Evolutionary conservation across 2,797 vertebrate species (phyloP).

Genomic region (Muraenolepis orangiensis): DNA sequence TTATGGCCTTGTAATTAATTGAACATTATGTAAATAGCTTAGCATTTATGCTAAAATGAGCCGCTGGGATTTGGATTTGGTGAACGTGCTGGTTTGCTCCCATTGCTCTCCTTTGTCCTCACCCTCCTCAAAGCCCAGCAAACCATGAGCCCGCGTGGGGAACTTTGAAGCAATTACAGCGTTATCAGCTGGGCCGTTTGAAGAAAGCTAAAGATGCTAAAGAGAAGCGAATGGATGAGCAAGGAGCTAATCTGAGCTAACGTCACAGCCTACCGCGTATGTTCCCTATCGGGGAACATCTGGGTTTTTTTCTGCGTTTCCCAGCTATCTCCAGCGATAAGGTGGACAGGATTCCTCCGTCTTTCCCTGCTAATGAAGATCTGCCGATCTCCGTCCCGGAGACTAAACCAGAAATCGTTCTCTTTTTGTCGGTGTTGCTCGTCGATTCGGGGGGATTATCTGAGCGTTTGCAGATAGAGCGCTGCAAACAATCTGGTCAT

Average conservation of each 20-base stretch:
- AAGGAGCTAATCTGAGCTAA: background rate
- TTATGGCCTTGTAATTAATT: slow-evolving; percentile 3
- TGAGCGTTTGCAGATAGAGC: background rate
- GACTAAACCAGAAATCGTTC: background rate
- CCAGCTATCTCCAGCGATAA: background rate
- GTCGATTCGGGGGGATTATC: background rate
- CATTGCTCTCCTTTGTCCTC: slow-evolving; percentile 4
- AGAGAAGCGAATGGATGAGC: slow-evolving; percentile 4
- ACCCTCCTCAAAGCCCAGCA: background rate
- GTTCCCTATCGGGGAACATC: background rate
- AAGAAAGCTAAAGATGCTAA: slow-evolving; percentile 20
- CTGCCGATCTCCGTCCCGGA: background rate
- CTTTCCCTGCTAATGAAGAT: background rate
- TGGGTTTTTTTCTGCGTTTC: background rate
- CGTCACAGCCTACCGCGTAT: background rate
- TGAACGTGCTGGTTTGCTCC: slow-evolving; percentile 16
- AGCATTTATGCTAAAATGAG: slow-evolving; percentile 21
- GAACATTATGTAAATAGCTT: slow-evolving; percentile 3
- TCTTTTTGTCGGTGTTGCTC: background rate
- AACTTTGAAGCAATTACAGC: slow-evolving; percentile 33
- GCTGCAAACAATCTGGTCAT: background rate
- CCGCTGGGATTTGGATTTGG: slow-evolving; percentile 18
- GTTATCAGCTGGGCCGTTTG: slow-evolving; percentile 16
- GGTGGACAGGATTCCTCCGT: background rate
- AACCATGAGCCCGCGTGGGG: background rate